These are phyloP conservation scores for Drosophila ananassae DNA, from an alignment of 1,140 invertebrate species.

Conservation along the genomic window DNA sequence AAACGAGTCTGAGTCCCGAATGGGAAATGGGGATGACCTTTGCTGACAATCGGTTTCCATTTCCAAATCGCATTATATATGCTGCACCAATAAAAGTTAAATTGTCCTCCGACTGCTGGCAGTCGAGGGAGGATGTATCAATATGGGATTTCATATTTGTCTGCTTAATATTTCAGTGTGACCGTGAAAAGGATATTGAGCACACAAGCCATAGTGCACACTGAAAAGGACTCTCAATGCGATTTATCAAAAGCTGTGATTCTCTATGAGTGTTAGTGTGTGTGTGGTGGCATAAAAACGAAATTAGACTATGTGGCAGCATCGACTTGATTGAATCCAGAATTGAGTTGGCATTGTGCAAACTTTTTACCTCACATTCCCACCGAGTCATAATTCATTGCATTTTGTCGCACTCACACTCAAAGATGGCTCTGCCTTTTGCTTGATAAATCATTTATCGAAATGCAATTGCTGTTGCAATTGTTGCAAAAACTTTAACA, in stretches of 20 bases:
- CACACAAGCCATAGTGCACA: conserved; percentile 2
- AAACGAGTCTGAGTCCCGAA: conserved; percentile 7
- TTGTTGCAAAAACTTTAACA: conserved; percentile 22
- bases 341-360: conserved; percentile 44
- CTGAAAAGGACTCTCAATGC: conserved; percentile 20
- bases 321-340: conserved; percentile 45
- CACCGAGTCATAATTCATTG: conserved; percentile 26
- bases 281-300: conserved; percentile 35
- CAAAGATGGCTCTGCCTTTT: background rate
- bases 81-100: conserved; percentile 74
- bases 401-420: conserved; percentile 21
- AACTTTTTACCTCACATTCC: conserved; percentile 19
- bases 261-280: background rate
- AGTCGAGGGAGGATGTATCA: conserved; percentile 33
- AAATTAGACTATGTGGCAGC: conserved; percentile 55
- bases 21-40: conserved; percentile 60
- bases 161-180: conserved; percentile 69
- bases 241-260: conserved; percentile 24
- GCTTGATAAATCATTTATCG: conserved; percentile 52
- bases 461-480: conserved; percentile 20
- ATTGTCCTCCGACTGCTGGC: conserved; percentile 55
- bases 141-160: conserved; percentile 79
- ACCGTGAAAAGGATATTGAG: conserved; percentile 62
- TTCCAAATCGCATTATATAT: conserved; percentile 73
- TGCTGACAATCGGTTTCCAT: conserved; percentile 70